Evolutionary conservation across 2,888 invertebrate species (phyloP), one percentile per base, ranked within the genome.

Genomic region (Nephrotoma appendiculata): DNA sequence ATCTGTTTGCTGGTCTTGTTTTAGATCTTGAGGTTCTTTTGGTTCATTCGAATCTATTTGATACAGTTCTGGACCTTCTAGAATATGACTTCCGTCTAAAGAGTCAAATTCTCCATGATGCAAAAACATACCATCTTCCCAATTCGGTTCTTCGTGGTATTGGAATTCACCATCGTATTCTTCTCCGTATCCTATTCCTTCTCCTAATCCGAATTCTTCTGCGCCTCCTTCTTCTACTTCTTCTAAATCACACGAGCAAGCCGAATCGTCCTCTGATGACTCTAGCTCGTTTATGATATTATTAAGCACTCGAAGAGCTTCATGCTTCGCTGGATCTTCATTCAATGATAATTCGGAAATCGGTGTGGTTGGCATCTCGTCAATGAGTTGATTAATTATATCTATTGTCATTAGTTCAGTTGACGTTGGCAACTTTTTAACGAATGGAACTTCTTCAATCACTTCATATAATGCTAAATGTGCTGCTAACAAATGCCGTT

Each of bases 401-500:
- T 12, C 7, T 7, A 4, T 42, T 42, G 84, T 5, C 31, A 86
- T 57, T 41, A 15, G 31, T 86, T 86, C 83, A 44, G 5, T 12
- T 41, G n/a, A 12, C 12, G 41, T 52, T 15, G 31, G 19, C 6
- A 12, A 43, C 0, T 41, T 7, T 86, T 19, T 4, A 41, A 6
- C 12, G 11, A 15, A 83, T 9, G 84, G 86, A 86, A 83, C 87
- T 45, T 89, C 86, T 48, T 89, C 86, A 45, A 90, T 89, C 86
- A 89, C 87, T 9, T 90, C 88, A 86, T 90, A 92, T 88, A 93
- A 90, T 48, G 89, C 88, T 15, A 90, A 89, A 87, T 92, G 93
- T 2, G 92, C 91, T 41, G 90, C 89, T 87, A 89, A 89, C 84
- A 93, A 88, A 88, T 92, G 91, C 87, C 89, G 89, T 86, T 90